Evolutionary conservation across 2,888 invertebrate species (phyloP), one percentile per base, ranked within the genome.

Genomic region (Chironomus tentans): DNA sequence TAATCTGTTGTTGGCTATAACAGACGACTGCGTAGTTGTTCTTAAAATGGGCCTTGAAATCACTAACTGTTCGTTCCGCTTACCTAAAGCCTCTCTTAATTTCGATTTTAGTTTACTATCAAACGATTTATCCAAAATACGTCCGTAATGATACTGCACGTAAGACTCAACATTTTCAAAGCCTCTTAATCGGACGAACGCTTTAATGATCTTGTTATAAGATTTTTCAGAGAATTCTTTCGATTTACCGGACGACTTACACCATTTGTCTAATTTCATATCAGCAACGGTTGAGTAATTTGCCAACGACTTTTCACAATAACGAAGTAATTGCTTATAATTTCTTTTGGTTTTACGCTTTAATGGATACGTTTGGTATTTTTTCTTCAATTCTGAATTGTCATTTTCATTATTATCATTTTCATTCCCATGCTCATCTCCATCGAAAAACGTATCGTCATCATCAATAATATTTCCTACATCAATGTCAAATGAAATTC

Each of bases 341-440:
- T 48, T 68, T 76, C 22, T 56, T 46, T 38, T 68, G 12, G 65
- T 7, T 13, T 73, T 73, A n/a, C 38, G 18, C 22, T 76, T 76
- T 6, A 69, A 28, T 3, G 76, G 76, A 76, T 76, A 76, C 18
- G 76, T 76, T 69, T 76, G 76, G 56, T 76, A 76, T 15, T 76
- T 76, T 47, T 24, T 56, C 7, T 56, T 24, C n/a, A 50, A 68
- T 68, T 69, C 18, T 4, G 73, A 15, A n/a, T 18, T 22, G 10
- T 24, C 68, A 68, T 75, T 28, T 15, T 15, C 48, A 22, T 50
- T 13, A 13, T 38, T 21, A 22, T 18, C 62, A 18, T 65, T 10
- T 7, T 65, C 24, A 12, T 24, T 22, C 13, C 21, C 65, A 24
- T 65, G 13, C 12, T 62, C 21, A 2, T 21, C 7, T 3, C 2